phyloP scores from a whole-genome alignment of 2,797 vertebrate species.

The Thalassophryne amazonica region DNA sequence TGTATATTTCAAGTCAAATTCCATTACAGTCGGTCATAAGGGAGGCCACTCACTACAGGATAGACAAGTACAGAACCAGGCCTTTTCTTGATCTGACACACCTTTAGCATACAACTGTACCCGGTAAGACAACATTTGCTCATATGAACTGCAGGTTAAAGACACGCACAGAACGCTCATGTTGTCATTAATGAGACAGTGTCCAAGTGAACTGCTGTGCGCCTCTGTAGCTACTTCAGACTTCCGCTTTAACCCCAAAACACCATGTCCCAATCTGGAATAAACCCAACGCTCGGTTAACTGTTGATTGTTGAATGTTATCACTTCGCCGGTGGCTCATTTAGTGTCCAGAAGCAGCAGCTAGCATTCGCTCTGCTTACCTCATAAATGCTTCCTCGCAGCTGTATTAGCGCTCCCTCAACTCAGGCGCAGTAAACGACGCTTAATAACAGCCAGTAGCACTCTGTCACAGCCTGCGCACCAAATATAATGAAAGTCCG shows the following conservation, averaged over 20 bases:
- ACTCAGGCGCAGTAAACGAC: not conserved
- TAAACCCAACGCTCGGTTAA: not conserved
- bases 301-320: not conserved
- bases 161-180: not conserved
- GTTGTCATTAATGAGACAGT: not conserved
- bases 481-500: not conserved
- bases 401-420: conserved; percentile 12
- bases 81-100: conserved; percentile 33
- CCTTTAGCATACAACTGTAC: conserved; percentile 54
- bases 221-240: not conserved
- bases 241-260: no score
- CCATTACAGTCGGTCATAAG: not conserved
- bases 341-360: conserved; percentile 1
- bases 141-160: not conserved
- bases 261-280: not conserved
- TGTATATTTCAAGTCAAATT: not conserved
- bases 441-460: rapidly evolving
- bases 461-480: not conserved
- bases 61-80: conserved; percentile 26
- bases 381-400: conserved; percentile 58
- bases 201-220: no score
- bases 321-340: not conserved
- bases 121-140: not conserved
- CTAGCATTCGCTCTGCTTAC: conserved; percentile 57
- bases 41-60: conserved; percentile 6